Conservation (phyloP, 2,113 vertebrate genomes). For the Fulica atra region DNA sequence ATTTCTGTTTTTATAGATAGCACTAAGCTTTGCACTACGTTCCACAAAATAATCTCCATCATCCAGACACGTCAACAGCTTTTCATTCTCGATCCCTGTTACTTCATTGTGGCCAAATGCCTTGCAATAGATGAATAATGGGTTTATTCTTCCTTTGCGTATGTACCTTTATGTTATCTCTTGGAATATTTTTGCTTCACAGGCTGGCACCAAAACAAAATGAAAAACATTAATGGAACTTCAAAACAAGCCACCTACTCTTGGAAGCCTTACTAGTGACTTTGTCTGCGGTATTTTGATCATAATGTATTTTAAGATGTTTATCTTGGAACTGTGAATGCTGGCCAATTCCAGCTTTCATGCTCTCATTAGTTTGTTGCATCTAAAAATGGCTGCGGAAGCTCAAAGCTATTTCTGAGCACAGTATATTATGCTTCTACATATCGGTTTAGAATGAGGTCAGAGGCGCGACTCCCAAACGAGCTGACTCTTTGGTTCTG, state of each 20-base stretch:
- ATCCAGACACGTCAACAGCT: constrained; percentile 3
- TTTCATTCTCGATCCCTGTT: background rate
- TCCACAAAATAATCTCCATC: constrained; percentile 18
- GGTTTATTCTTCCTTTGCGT: constrained; percentile 27
- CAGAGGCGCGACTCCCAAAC: background rate
- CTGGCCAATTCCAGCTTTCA: background rate
- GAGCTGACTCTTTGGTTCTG: background rate
- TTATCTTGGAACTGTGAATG: constrained; percentile 39
- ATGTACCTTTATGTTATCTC: constrained; percentile 51
- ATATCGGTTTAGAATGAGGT: background rate
- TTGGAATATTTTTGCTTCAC: background rate
- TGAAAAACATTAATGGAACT: constrained; percentile 16
- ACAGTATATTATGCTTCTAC: constrained; percentile 33
- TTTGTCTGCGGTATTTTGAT: constrained; percentile 44
- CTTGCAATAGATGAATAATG: constrained; percentile 35
- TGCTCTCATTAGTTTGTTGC: constrained; percentile 29
- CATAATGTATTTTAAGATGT: constrained; percentile 52
- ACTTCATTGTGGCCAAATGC: background rate
- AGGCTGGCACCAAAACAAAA: constrained; percentile 45
- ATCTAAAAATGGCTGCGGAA: constrained; percentile 41
- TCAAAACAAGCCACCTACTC: constrained; percentile 54
- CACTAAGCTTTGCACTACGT: background rate
- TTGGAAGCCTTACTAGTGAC: constrained; percentile 28
- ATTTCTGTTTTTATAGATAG: background rate
- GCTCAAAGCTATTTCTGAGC: constrained; percentile 26